These are phyloP conservation scores for Proteles cristata DNA, from an alignment of 2,113 vertebrate species.

Conservation along the genomic window DNA sequence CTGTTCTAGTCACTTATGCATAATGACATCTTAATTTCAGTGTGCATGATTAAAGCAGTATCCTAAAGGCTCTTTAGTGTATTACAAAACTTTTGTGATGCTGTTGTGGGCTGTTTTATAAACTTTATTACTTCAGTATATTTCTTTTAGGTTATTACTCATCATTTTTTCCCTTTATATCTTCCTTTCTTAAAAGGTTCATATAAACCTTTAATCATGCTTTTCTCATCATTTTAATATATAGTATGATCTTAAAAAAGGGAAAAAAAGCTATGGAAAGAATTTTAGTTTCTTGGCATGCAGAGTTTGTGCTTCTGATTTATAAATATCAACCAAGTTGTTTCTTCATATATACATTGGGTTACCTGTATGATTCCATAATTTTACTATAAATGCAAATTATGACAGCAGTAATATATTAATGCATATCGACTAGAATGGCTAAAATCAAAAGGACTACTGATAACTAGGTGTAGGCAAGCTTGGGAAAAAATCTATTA, in stretches of 20 bases:
- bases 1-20: slow-evolving; percentile 72
- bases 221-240: background rate
- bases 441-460: background rate
- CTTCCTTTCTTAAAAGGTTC: background rate
- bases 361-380: background rate
- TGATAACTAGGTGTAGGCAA: background rate
- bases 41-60: slow-evolving; percentile 76
- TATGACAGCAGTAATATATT: background rate
- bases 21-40: slow-evolving; percentile 78
- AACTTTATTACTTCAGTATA: slow-evolving; percentile 64
- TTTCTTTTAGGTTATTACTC: slow-evolving; percentile 55
- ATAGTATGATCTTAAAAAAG: background rate
- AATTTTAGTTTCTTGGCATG: background rate
- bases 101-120: slow-evolving; percentile 70
- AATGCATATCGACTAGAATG: background rate
- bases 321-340: background rate
- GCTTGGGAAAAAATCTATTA: background rate
- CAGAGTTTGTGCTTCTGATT: background rate
- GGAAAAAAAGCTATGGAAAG: background rate
- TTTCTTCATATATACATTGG: background rate
- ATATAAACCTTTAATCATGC: background rate
- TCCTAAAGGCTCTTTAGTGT: slow-evolving; percentile 76
- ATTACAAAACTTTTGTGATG: slow-evolving; percentile 74
- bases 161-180: background rate
- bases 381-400: background rate